Percentiles rank a stretch among this genome's conserved stretches.
Conservation (phyloP, 2,113 vertebrate species). For the Ginglymostoma cirratum region DNA sequence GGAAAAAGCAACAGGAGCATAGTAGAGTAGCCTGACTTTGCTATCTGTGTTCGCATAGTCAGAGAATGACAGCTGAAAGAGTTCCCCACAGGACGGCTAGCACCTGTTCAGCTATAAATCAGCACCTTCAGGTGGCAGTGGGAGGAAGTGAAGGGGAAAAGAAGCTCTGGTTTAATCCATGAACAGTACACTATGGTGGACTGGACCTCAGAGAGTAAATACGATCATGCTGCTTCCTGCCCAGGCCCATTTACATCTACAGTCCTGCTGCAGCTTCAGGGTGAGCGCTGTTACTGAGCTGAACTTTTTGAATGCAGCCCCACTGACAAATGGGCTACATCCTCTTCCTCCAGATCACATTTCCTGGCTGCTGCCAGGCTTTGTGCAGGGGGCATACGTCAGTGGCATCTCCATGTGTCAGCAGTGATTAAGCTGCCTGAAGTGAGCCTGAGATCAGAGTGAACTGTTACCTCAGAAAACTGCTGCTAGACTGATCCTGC, state of each 20-base stretch:
- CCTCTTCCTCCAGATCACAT: constrained; percentile 17
- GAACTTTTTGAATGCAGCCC: background rate
- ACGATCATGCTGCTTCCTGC: background rate
- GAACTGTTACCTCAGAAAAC: background rate
- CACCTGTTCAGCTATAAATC: background rate
- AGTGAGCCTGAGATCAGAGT: background rate
- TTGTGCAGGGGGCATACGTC: background rate
- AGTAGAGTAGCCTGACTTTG: background rate
- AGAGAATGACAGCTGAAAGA: background rate
- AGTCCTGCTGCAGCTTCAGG: background rate
- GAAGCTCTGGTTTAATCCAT: background rate
- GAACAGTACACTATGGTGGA: background rate
- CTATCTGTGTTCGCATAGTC: background rate
- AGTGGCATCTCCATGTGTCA: background rate
- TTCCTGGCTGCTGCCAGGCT: background rate
- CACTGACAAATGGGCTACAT: background rate
- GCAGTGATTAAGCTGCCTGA: background rate
- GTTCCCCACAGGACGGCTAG: background rate
- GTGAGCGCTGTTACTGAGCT: too few relatives aligned
- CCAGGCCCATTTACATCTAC: background rate
- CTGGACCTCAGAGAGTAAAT: too few relatives aligned
- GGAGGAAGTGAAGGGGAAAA: background rate
- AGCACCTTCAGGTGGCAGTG: background rate
- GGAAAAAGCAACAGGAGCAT: background rate
- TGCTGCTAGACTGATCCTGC: background rate